A percentile compares a stretch with the other conserved stretches of the same genome.
phyloP scores from a whole-genome alignment of 2,797 vertebrate species.

The Botia almorhae region DNA sequence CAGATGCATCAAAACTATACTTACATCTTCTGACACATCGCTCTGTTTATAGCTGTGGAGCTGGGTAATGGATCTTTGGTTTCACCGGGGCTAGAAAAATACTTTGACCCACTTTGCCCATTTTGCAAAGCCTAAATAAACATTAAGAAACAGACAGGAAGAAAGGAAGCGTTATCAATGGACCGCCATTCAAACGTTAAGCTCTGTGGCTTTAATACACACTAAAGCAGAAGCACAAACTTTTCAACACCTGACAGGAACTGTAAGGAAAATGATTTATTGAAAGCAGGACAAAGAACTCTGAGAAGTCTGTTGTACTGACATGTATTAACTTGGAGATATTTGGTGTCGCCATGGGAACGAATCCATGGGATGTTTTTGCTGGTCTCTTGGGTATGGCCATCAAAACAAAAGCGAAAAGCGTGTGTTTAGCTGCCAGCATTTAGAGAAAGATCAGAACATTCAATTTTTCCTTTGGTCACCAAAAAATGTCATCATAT shows the following conservation, averaged over 20 bases:
- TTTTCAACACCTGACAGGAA: slow-evolving; percentile 37
- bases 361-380: slow-evolving; percentile 41
- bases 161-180: slow-evolving; percentile 73
- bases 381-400: slow-evolving; percentile 34
- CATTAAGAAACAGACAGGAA: slow-evolving; percentile 70
- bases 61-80: slow-evolving; percentile 73
- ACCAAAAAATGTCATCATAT: slow-evolving; percentile 32
- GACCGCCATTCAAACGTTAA: slow-evolving; percentile 62
- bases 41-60: slow-evolving; percentile 75
- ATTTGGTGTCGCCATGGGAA: slow-evolving; percentile 49
- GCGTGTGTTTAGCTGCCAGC: slow-evolving; percentile 43
- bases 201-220: slow-evolving; percentile 62
- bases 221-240: slow-evolving; percentile 30
- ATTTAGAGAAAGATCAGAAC: slow-evolving; percentile 22
- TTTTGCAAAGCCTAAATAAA: slow-evolving; percentile 72
- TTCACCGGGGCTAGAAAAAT: slow-evolving; percentile 78
- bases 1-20: slow-evolving; percentile 70
- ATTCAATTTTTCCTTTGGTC: too few species aligned
- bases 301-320: slow-evolving; percentile 34
- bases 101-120: slow-evolving; percentile 78
- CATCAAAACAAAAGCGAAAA: slow-evolving; percentile 43
- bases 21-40: slow-evolving; percentile 80
- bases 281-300: not conserved
- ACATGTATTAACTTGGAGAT: slow-evolving; percentile 48
- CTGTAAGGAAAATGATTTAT: slow-evolving; percentile 23